Evolutionary conservation across 1,140 invertebrate genomes (phyloP).

Genomic region (Apis florea): DNA sequence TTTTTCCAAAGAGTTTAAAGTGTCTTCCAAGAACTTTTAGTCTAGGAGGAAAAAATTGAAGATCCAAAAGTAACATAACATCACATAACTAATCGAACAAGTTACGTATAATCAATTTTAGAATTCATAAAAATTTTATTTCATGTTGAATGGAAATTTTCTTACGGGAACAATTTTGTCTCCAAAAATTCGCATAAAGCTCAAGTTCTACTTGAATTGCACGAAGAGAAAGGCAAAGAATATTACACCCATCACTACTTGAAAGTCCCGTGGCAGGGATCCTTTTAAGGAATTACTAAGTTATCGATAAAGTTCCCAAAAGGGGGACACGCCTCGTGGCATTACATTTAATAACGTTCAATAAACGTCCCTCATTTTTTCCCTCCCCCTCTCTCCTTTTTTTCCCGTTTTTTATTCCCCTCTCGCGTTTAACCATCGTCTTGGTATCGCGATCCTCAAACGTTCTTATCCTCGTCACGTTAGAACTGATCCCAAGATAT

Average conservation of each 20-base stretch:
- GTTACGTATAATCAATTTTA: no score
- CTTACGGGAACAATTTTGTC: no score
- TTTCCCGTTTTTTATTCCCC: not conserved
- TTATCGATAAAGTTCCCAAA: conserved; percentile 65
- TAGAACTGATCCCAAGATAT: conserved; percentile 34
- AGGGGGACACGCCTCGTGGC: conserved; percentile 58
- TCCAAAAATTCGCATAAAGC: no score
- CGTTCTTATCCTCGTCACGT: conserved; percentile 59
- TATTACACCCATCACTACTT: conserved; percentile 26
- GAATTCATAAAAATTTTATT: no score
- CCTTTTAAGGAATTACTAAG: conserved; percentile 70
- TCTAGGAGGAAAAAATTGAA: no score
- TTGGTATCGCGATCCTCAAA: conserved; percentile 29
- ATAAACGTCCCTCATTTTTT: conserved; percentile 64
- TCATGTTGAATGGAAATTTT: no score
- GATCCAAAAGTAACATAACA: no score
- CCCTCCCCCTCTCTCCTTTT: not conserved
- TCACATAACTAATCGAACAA: no score
- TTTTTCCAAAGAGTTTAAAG: no score
- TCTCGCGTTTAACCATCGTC: not conserved
- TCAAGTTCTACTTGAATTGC: no score
- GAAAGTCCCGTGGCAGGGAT: conserved; percentile 60
- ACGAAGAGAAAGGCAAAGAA: conserved; percentile 9
- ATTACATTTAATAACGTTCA: conserved; percentile 74
- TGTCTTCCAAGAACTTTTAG: no score